Base-by-base conservation (phyloP, 2,888 invertebrate genomes). In the Agriopis leucophaearia region DNA sequence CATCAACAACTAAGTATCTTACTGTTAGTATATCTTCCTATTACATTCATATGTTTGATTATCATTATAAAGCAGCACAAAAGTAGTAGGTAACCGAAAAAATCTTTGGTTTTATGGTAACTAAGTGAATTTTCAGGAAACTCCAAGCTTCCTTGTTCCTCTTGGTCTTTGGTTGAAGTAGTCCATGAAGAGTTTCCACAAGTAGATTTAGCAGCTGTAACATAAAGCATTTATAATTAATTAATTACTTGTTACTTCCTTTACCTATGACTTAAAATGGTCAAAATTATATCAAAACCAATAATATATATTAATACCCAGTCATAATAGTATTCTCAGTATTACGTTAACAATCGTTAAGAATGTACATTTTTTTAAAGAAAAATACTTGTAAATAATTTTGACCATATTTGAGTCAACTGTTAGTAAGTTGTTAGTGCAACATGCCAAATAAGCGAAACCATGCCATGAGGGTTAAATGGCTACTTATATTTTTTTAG, bases 91-190 rank as follows among this genome's bases (percentile, higher is more conserved):
- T 44, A 47, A 45, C 44, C 67, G 52, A 59, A 56, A 62, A 36
- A 51, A 62, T 57, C 61, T 61, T 61, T 66, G 51, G 51, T 50
- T 56, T 35, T 51, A 10, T 65, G 45, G 54, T 55, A 48, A 59
- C 38, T 59, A 52, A 36, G 54, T 66, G 51, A 38, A 70, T 64
- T 64, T 64, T 68, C 69, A 66, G 67, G 67, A 64, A 69, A 12
- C 66, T 71, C 69, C 71, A 72, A 65, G 70, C 69, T 71, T 71
- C 76, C 71, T 72, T 61, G 65, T 71, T 72, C 64, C 51, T 73
- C 78, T 76, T 74, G 80, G 78, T 83, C 79, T 82, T 81, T 77
- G 73, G 77, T 82, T 84, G 83, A 85, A 85, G 27, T 85, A 87
- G 79, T 85, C 83, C 83, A 80, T 77, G 73, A 70, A 76, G 73